Conservation (phyloP, 2,888 invertebrate species). For the Thereva unica region DNA sequence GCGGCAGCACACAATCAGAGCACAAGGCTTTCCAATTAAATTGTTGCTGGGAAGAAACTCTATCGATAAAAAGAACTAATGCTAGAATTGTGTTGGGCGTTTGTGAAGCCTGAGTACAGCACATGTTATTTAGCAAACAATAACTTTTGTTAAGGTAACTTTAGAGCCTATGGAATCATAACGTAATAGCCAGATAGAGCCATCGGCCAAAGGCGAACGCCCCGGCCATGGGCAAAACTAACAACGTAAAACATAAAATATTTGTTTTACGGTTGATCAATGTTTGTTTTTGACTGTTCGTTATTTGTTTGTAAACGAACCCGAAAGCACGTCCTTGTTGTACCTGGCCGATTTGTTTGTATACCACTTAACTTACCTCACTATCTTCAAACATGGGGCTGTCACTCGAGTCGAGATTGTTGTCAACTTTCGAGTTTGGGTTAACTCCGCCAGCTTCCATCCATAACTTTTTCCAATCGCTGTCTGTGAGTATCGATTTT, state of each 20-base stretch:
- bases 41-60: slow-evolving; percentile 9
- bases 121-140: too few species aligned
- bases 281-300: slow-evolving; percentile 20
- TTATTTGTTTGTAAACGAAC: slow-evolving; percentile 12
- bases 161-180: too few species aligned
- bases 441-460: slow-evolving; percentile 56
- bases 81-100: too few species aligned
- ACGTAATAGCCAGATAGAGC: too few species aligned
- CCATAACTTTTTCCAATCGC: slow-evolving; percentile 59
- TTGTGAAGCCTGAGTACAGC: too few species aligned
- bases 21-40: slow-evolving; percentile 7
- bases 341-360: slow-evolving; percentile 1
- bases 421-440: slow-evolving; percentile 57
- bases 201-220: too few species aligned
- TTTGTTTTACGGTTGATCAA: slow-evolving; percentile 25
- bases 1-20: background rate
- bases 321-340: slow-evolving; percentile 17
- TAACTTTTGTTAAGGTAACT: too few species aligned
- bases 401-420: slow-evolving; percentile 57
- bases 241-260: background rate
- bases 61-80: too few species aligned
- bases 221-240: too few species aligned
- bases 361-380: slow-evolving; percentile 52
- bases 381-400: slow-evolving; percentile 59
- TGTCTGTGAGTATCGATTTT: slow-evolving; percentile 59